A percentile compares a stretch with the other conserved stretches of the same genome.
These are phyloP conservation scores for Diaperis boleti DNA, from an alignment of 2,888 invertebrate genomes.

Conservation along the genomic window DNA sequence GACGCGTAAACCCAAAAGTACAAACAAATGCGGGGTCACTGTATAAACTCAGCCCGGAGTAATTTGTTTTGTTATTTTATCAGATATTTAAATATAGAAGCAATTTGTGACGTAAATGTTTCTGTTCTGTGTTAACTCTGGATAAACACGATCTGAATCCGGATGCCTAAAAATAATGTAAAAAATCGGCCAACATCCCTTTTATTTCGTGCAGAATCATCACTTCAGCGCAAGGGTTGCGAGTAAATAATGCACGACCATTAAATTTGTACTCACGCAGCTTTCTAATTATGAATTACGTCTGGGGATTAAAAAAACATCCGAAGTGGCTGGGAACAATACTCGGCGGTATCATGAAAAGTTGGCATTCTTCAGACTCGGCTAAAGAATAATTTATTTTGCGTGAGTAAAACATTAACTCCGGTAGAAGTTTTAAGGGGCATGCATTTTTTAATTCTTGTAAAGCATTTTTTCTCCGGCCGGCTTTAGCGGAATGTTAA, in stretches of 20 bases:
- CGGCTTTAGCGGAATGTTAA: too few relatives aligned
- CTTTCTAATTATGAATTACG: not conserved
- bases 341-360: slow-evolving; percentile 19
- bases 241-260: slow-evolving; percentile 3
- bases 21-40: slow-evolving; percentile 39
- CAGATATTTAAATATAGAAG: slow-evolving; percentile 23
- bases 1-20: slow-evolving; percentile 37
- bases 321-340: slow-evolving; percentile 9
- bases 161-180: too few relatives aligned
- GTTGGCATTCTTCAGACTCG: slow-evolving; percentile 14
- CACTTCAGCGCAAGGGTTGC: too few relatives aligned
- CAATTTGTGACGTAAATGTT: too few relatives aligned
- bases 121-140: too few relatives aligned
- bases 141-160: too few relatives aligned
- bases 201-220: too few relatives aligned
- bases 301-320: slow-evolving; percentile 5
- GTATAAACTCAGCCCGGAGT: slow-evolving; percentile 16
- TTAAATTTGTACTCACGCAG: slow-evolving; percentile 2
- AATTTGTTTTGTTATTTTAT: slow-evolving; percentile 9
- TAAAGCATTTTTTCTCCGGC: too few relatives aligned
- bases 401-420: slow-evolving; percentile 15
- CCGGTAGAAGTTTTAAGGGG: slow-evolving; percentile 5
- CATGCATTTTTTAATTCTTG: slow-evolving; percentile 16
- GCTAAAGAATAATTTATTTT: slow-evolving; percentile 23
- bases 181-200: too few relatives aligned